Evolutionary conservation across 1,140 invertebrate species (phyloP).

Genomic region (Ylistrum balloti): DNA sequence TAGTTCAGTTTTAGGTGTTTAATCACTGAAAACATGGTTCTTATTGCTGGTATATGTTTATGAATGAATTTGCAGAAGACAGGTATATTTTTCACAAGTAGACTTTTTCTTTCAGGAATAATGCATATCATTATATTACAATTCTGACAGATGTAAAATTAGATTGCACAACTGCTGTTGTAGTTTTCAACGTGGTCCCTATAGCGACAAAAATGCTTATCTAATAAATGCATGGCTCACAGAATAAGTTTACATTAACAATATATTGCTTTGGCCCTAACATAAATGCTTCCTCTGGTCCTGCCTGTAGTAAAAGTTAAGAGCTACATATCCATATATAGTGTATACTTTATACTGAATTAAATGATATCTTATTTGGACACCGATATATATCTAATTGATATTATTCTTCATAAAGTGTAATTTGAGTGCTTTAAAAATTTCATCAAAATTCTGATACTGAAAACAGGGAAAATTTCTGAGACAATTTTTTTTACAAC

Average conservation of each 20-base stretch:
- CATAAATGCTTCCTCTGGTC: background rate
- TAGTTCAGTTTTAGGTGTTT: too few relatives aligned
- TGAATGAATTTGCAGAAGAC: background rate
- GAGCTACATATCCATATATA: too few relatives aligned
- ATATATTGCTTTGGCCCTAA: constrained; percentile 30
- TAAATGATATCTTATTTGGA: too few relatives aligned
- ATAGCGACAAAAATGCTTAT: too few relatives aligned
- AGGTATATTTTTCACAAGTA: too few relatives aligned
- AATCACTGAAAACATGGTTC: background rate
- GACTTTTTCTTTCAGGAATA: background rate
- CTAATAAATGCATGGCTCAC: background rate
- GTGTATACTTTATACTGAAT: too few relatives aligned
- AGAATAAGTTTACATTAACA: background rate
- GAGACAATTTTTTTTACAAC: too few relatives aligned
- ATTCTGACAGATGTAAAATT: background rate
- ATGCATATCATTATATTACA: background rate
- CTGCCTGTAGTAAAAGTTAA: background rate
- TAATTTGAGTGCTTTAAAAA: too few relatives aligned
- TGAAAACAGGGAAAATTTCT: too few relatives aligned
- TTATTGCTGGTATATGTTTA: background rate
- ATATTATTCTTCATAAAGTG: too few relatives aligned
- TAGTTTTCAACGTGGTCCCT: background rate
- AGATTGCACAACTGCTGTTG: background rate
- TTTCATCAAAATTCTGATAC: too few relatives aligned
- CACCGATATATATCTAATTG: too few relatives aligned